Percentiles rank a stretch among this genome's conserved stretches.
These are phyloP conservation scores for Formica aserva DNA, from an alignment of 2,888 invertebrate species.

Conservation along the genomic window DNA sequence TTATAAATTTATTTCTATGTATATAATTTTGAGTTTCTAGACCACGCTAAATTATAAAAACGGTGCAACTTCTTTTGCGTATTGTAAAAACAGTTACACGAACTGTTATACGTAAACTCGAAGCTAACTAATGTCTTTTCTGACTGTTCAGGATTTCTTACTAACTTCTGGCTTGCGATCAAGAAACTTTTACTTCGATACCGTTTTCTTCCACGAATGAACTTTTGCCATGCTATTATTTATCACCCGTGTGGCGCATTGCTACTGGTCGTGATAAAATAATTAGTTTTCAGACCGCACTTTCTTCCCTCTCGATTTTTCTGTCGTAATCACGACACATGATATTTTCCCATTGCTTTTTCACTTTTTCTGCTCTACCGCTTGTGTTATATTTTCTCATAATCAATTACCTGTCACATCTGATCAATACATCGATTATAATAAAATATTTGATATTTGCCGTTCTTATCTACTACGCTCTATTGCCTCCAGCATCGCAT, in stretches of 20 bases:
- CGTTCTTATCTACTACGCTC: not conserved
- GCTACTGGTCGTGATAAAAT: conserved; percentile 17
- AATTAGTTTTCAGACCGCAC: conserved; percentile 37
- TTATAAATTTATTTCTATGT: not conserved
- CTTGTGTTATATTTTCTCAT: not conserved
- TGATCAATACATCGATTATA: conserved; percentile 11
- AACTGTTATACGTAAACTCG: conserved; percentile 8
- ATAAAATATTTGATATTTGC: conserved; percentile 23
- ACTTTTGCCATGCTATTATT: conserved; percentile 49
- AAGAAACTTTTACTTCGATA: conserved; percentile 20
- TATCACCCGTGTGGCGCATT: conserved; percentile 11
- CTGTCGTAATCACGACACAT: not conserved
- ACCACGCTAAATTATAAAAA: conserved; percentile 3
- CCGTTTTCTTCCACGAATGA: conserved; percentile 20
- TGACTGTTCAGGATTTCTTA: conserved; percentile 26
- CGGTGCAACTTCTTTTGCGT: not conserved
- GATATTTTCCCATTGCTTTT: not conserved
- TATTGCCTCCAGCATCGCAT: not conserved
- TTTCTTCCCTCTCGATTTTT: conserved; percentile 34
- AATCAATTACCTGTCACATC: conserved; percentile 3
- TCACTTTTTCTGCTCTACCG: not conserved
- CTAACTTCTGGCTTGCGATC: conserved; percentile 28
- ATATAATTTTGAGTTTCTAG: not conserved
- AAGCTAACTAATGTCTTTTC: conserved; percentile 20
- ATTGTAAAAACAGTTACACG: no score